Conservation (phyloP, 2,113 vertebrate genomes). For the Oncorhynchus gorbuscha region DNA sequence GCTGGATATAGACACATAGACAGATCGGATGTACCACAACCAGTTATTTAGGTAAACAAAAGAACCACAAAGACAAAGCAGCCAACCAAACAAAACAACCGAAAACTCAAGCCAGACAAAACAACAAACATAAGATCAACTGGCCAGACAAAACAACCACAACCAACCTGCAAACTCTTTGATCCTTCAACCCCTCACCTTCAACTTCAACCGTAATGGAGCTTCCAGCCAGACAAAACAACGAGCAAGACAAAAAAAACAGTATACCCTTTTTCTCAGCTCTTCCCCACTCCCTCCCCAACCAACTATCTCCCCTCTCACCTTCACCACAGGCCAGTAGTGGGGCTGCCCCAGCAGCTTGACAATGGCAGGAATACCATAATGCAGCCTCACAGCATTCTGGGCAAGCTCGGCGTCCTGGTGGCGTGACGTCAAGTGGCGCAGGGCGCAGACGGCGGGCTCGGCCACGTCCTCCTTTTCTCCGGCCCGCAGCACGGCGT, state of each 20-base stretch:
- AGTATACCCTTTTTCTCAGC: neutral
- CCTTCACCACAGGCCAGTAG: conserved; percentile 97
- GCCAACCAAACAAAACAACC: too few species aligned
- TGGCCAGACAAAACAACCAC: neutral
- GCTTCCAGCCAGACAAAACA: neutral
- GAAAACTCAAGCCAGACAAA: neutral
- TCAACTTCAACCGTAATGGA: neutral
- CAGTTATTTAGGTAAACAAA: neutral
- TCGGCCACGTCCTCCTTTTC: conserved; percentile 95
- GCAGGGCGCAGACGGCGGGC: conserved; percentile 87
- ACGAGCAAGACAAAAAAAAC: neutral
- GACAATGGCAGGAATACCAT: conserved; percentile 87
- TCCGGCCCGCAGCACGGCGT: conserved; percentile 85
- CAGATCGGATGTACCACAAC: neutral
- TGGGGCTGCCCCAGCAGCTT: conserved; percentile 91
- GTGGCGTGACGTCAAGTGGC: conserved; percentile 94
- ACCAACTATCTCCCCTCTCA: conserved; percentile 42
- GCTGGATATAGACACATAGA: too few species aligned
- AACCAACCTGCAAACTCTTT: neutral
- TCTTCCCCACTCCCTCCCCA: neutral
- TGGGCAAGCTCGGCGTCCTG: conserved; percentile 90
- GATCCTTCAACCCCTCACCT: too few species aligned
- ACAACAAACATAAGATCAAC: neutral
- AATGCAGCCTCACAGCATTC: conserved; percentile 92
- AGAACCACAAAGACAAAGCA: neutral